Conservation (phyloP, 2,888 invertebrate species). For the Tipula lateralis region DNA sequence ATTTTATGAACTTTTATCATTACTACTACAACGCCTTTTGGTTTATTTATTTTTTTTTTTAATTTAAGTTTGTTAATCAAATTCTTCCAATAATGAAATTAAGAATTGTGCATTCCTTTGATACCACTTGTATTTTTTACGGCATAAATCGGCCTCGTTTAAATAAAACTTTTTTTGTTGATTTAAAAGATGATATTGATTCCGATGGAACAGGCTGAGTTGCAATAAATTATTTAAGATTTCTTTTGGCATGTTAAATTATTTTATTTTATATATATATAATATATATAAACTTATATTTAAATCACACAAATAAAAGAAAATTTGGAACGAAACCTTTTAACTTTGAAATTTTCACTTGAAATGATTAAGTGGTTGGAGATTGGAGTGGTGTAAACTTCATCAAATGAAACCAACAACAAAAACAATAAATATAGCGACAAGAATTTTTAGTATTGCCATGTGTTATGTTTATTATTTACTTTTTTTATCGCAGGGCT, state of each 20-base stretch:
- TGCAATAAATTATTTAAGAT: conserved; percentile 25
- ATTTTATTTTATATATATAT: not conserved
- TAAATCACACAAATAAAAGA: not conserved
- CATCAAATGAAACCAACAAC: too few relatives aligned
- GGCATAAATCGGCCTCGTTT: not conserved
- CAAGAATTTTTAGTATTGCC: not conserved
- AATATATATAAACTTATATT: not conserved
- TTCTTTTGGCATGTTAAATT: conserved; percentile 26
- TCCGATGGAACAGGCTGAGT: not conserved
- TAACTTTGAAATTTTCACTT: conserved; percentile 8
- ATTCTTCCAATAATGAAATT: conserved; percentile 13
- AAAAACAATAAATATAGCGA: not conserved
- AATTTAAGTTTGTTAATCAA: conserved; percentile 13
- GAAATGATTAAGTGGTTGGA: not conserved
- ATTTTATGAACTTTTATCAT: not conserved
- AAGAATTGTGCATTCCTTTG: conserved; percentile 13
- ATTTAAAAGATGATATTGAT: conserved; percentile 25
- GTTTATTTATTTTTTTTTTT: not conserved
- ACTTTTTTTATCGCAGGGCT: not conserved
- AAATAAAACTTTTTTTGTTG: conserved; percentile 20
- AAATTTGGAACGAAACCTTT: not conserved
- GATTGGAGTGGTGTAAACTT: not conserved
- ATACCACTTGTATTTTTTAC: conserved; percentile 26
- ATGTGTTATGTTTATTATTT: not conserved
- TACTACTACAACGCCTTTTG: not conserved